A percentile compares a stretch with the other conserved stretches of the same genome.
Evolutionary conservation across 2,797 vertebrate genomes (phyloP).

Genomic region (Dromococcyx pavoninus): DNA sequence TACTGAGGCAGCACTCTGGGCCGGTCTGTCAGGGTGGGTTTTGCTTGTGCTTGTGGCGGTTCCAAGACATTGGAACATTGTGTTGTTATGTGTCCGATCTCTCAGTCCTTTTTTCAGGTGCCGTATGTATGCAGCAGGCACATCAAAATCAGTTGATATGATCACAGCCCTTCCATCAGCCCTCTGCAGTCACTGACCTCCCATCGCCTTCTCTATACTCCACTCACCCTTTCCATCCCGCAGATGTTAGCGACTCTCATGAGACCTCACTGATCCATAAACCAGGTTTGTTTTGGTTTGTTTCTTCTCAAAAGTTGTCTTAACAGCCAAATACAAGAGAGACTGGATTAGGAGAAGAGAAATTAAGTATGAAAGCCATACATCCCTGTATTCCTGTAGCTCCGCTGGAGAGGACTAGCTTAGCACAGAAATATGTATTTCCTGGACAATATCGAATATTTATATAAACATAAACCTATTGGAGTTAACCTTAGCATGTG

Average conservation of each 20-base stretch:
- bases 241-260: background rate
- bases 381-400: background rate
- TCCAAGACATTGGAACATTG: too few species aligned
- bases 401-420: background rate
- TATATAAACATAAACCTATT: background rate
- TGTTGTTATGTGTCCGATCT: too few species aligned
- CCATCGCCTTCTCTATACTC: background rate
- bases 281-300: fast-evolving
- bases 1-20: too few species aligned
- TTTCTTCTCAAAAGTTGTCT: background rate
- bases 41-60: too few species aligned
- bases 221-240: background rate
- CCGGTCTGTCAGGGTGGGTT: too few species aligned
- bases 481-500: background rate
- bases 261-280: background rate
- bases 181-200: background rate
- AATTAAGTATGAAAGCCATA: fast-evolving
- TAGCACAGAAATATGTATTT: background rate
- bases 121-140: fast-evolving
- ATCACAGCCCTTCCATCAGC: background rate
- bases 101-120: too few species aligned
- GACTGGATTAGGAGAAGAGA: background rate
- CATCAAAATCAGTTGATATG: background rate
- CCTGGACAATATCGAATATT: background rate
- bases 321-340: background rate